Evolutionary conservation across 64 coral and sea anemone genomes (phyloP).

Genomic region (Montipora capricornis): DNA sequence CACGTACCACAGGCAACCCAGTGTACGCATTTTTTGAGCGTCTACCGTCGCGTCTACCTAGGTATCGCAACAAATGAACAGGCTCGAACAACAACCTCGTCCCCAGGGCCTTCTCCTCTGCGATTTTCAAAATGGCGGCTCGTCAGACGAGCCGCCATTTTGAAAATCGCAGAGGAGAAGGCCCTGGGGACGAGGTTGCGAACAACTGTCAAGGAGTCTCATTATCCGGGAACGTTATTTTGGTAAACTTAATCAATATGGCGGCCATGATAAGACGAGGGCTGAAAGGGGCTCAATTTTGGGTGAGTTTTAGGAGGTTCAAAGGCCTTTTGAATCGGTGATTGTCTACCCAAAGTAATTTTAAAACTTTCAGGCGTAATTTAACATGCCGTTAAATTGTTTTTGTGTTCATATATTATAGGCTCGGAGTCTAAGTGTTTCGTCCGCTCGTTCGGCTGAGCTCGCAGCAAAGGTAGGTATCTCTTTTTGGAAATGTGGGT

Average conservation of each 20-base stretch:
- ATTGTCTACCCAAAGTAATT: not conserved
- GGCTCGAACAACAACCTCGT: too few species aligned
- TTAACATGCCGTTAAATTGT: not conserved
- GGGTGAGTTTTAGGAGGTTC: slow-evolving; percentile 54
- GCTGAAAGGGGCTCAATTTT: slow-evolving; percentile 76
- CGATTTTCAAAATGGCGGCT: too few species aligned
- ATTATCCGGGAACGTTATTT: slow-evolving; percentile 70
- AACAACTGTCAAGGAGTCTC: not conserved
- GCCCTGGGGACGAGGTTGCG: too few species aligned
- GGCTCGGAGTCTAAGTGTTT: slow-evolving; percentile 71
- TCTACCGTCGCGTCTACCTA: too few species aligned
- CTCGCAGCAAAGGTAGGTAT: slow-evolving; percentile 84
- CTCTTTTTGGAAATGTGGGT: too few species aligned
- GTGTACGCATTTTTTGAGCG: too few species aligned
- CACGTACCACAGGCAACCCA: too few species aligned
- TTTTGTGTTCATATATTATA: not conserved
- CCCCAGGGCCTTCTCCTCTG: too few species aligned
- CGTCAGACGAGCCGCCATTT: too few species aligned
- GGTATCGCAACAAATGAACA: too few species aligned
- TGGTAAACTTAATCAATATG: slow-evolving; percentile 66
- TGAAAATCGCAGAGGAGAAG: too few species aligned
- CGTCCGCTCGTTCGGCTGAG: slow-evolving; percentile 57
- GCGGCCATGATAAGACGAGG: slow-evolving; percentile 86
- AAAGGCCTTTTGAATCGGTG: not conserved
- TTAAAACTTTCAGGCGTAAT: not conserved